phyloP scores from a whole-genome alignment of 2,113 vertebrate genomes.

The Cathartes aura region DNA sequence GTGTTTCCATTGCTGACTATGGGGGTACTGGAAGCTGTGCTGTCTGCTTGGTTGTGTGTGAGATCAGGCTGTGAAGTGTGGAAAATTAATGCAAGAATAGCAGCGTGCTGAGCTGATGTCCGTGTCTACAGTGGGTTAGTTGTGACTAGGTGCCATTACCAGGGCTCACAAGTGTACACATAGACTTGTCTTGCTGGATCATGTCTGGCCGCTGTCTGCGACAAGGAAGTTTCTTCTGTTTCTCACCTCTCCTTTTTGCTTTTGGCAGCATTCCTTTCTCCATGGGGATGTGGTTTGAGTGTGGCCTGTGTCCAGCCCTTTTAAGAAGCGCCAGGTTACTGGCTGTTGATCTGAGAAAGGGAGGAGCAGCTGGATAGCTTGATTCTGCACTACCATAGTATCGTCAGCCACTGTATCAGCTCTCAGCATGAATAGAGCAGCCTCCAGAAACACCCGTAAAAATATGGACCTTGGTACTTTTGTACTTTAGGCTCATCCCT shows the following conservation, averaged over 20 bases:
- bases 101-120: neutral
- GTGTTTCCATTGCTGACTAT: neutral
- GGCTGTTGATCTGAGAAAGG: neutral
- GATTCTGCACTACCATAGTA: neutral
- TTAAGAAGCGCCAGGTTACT: neutral
- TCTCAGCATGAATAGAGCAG: neutral
- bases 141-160: neutral
- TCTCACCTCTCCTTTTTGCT: neutral
- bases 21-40: neutral
- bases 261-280: neutral
- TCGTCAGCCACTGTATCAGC: neutral
- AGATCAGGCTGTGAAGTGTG: neutral
- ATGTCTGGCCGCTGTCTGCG: neutral
- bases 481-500: neutral
- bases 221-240: neutral
- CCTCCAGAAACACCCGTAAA: neutral
- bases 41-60: neutral
- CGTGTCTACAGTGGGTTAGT: accelerated
- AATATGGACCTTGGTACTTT: neutral
- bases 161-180: neutral
- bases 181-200: neutral
- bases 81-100: neutral
- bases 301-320: neutral
- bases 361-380: neutral
- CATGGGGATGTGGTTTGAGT: neutral